A percentile compares a stretch with the other conserved stretches of the same genome.
These are phyloP conservation scores for Lithophane semibrunnea DNA, from an alignment of 2,888 invertebrate species.

Conservation along the genomic window DNA sequence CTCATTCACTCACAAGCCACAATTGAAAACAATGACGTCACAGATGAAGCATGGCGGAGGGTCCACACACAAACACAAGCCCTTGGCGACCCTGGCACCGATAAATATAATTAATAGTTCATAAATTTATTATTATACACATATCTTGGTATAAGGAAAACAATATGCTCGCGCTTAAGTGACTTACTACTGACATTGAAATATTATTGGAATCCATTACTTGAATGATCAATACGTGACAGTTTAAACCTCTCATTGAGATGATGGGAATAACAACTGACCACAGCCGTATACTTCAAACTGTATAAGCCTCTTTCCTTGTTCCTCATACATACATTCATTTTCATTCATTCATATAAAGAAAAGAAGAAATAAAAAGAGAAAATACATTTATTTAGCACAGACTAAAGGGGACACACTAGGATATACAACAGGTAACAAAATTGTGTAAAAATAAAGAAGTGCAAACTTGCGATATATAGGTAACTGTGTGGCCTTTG, in stretches of 20 bases:
- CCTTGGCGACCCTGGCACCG: conserved; percentile 52
- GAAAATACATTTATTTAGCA: no score
- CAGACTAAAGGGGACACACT: no score
- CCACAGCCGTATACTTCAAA: neutral
- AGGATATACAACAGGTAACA: no score
- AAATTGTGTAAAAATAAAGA: no score
- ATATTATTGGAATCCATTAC: conserved; percentile 32
- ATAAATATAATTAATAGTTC: conserved; percentile 44
- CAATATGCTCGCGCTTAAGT: conserved; percentile 18
- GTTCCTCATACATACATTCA: neutral
- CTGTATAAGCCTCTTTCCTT: neutral
- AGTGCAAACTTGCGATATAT: no score
- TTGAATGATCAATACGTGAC: conserved; percentile 7
- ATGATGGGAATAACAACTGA: neutral
- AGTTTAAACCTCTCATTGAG: conserved; percentile 5
- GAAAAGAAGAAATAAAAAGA: no score
- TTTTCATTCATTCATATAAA: neutral
- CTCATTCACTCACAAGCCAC: conserved; percentile 5
- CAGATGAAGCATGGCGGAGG: conserved; percentile 2
- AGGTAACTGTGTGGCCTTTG: neutral
- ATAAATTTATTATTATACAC: conserved; percentile 27
- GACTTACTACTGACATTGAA: conserved; percentile 47
- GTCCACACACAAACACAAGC: neutral
- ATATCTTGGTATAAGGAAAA: conserved; percentile 56
- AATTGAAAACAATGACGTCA: conserved; percentile 45